Base-by-base conservation (phyloP, 1,140 invertebrate species). In the Theocolax elegans region DNA sequence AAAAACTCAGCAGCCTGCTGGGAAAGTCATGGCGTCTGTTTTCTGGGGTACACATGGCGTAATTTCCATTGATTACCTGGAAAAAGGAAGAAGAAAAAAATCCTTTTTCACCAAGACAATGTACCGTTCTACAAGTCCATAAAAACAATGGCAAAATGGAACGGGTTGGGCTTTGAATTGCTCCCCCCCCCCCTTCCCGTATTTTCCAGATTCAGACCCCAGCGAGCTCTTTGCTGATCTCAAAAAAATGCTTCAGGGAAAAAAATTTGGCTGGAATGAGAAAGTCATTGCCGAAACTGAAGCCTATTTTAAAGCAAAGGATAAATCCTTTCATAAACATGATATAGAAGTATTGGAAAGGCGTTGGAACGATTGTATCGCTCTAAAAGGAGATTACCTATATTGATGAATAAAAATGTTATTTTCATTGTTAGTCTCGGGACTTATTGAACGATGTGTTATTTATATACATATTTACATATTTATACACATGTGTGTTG, bases 21-120 rank as follows among this genome's bases (percentile, higher is more conserved):
- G 69, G 13, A 71, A 74, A 60, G 56, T 74, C 51, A 68, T 72
- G 71, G 53, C 60, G 0, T 62, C 60, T 1, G 53, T 75, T 9
- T 75, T 73, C 66, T 71, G 72, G 72, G 60, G 79, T 77, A 67
- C 73, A 67, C 73, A 74, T 74, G 78, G 76, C 76, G 75, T 80
- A 48, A 64, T 85, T 8, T 77, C 83, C 67, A 80, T 79, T 66
- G 83, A 87, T 79, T 87, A 85, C 79, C 82, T 88, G 82, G 78
- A 82, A 80, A 73, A 69, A 44, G 59, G 59, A 76, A 69, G 19
- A 60, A 66, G 38, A 82, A 81, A 54, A 83, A 80, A 82, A 77
- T 83, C 31, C 75, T 82, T 31, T 76, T 83, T 71, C 78, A 79
- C 62, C 81, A 85, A 71, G 79, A 83, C 70, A 84, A 75, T 60